phyloP scores from a whole-genome alignment of 2,797 vertebrate genomes.

The Mionectes olivaceus region DNA sequence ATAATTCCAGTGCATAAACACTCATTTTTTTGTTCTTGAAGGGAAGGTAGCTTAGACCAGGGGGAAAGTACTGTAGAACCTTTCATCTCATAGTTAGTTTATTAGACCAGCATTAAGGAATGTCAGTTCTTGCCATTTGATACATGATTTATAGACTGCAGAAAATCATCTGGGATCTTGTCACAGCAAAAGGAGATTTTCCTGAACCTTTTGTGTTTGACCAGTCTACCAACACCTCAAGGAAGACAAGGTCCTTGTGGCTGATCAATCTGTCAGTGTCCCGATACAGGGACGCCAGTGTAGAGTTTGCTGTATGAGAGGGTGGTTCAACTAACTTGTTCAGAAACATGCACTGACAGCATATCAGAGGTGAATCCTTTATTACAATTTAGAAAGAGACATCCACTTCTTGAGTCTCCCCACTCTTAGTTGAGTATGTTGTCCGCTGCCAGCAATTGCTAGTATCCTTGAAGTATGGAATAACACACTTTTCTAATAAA shows the following conservation, averaged over 20 bases:
- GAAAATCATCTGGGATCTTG: background rate
- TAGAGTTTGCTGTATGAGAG: rapidly evolving
- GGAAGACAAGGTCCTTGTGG: background rate
- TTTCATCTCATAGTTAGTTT: background rate
- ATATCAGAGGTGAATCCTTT: background rate
- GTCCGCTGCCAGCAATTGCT: too few relatives aligned
- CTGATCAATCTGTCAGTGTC: background rate
- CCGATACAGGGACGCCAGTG: rapidly evolving
- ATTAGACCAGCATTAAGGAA: background rate
- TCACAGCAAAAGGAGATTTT: background rate
- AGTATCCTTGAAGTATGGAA: background rate
- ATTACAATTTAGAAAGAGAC: background rate
- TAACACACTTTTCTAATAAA: background rate
- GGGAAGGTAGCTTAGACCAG: background rate
- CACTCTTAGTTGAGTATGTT: background rate
- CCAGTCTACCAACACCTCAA: background rate
- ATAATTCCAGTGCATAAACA: background rate
- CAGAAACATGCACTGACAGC: rapidly evolving
- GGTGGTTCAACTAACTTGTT: background rate
- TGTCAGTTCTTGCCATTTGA: background rate
- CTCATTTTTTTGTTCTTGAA: background rate
- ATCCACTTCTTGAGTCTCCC: background rate
- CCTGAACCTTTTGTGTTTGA: background rate
- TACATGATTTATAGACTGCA: background rate
- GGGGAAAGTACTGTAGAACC: background rate